Base-by-base conservation (phyloP, 92 coral and sea anemone species). In the Palythoa grandis region DNA sequence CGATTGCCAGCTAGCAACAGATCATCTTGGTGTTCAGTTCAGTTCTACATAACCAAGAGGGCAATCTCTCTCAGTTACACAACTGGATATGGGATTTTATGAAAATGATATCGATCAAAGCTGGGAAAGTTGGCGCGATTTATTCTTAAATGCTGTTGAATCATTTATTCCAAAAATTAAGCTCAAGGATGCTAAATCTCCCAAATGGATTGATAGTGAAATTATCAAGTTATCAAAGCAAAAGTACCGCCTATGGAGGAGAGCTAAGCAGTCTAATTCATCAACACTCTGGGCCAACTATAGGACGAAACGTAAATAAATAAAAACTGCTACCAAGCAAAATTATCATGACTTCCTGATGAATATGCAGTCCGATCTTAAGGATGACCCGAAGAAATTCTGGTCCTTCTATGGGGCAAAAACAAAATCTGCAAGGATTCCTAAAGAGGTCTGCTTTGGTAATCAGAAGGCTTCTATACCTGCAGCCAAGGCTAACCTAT, bases 51-150 rank as follows among this genome's bases (percentile, higher is more conserved):
- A 52, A 61, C 37, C 50, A 80, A 80, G 85, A 52, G 83, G 43
- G 75, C 52, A 61, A 17, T 1, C 76, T 70, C 80, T 84, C 77
- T 76, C 86, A 58, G 61, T 10, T 61, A 87, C 52, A 68, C 90
- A 22, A 7, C 82, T 82, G n/a, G 83, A 88, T n/a, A 20, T 82
- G 67, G 80, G 66, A 17, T 84, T 70, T 84, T 82, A 85, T 79
- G 80, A 87, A 29, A 50, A 68, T 50, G 72, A 87, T 53, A 48
- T 87, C 8, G 76, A 87, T 80, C 90, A 80, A 71, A 35, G 86
- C 65, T 87, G 90, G 80, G 87, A 87, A 79, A 80, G 74, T 54
- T 87, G 87, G 86, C 86, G 76, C 12, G 90, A 87, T 71, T 71
- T 80, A 71, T 87, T 79, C 40, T 57, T 87, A 58, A 87, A 48